Percentiles rank a stretch among this genome's conserved stretches.
These are phyloP conservation scores for Diarsia dahlii DNA, from an alignment of 2,888 invertebrate genomes.

Conservation along the genomic window DNA sequence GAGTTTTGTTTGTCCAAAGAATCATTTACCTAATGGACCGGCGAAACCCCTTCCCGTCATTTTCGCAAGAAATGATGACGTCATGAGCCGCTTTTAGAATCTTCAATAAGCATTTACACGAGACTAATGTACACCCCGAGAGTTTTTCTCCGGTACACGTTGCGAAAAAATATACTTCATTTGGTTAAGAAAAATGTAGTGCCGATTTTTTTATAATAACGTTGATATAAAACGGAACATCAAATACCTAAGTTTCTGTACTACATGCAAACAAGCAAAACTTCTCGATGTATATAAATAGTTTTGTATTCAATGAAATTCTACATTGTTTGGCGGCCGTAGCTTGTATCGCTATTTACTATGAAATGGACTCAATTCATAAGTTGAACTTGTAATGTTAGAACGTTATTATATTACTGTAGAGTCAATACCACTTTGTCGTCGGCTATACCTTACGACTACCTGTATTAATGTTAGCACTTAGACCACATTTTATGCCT, in stretches of 20 bases:
- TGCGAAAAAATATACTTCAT: neutral
- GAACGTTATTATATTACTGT: conserved; percentile 9
- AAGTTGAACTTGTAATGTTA: conserved; percentile 5
- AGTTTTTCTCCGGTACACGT: neutral
- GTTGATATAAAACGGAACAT: conserved; percentile 11
- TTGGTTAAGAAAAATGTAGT: conserved; percentile 14
- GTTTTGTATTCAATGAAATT: conserved; percentile 16
- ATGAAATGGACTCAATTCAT: neutral
- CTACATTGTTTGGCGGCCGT: neutral
- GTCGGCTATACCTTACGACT: neutral
- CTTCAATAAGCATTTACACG: conserved; percentile 29
- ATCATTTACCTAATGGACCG: conserved; percentile 57
- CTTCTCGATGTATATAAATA: conserved; percentile 28
- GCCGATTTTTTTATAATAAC: neutral
- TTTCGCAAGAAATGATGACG: conserved; percentile 53
- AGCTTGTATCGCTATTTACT: conserved; percentile 10
- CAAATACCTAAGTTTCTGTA: conserved; percentile 20
- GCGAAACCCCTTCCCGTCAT: conserved; percentile 34
- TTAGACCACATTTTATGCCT: neutral
- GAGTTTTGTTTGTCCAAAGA: conserved; percentile 41
- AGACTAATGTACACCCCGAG: conserved; percentile 7
- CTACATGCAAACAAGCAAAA: conserved; percentile 5
- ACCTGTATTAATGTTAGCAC: neutral
- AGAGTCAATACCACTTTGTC: neutral
- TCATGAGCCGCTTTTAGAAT: conserved; percentile 26